phyloP scores from a whole-genome alignment of 2,113 vertebrate genomes.

The Anas platyrhynchos region DNA sequence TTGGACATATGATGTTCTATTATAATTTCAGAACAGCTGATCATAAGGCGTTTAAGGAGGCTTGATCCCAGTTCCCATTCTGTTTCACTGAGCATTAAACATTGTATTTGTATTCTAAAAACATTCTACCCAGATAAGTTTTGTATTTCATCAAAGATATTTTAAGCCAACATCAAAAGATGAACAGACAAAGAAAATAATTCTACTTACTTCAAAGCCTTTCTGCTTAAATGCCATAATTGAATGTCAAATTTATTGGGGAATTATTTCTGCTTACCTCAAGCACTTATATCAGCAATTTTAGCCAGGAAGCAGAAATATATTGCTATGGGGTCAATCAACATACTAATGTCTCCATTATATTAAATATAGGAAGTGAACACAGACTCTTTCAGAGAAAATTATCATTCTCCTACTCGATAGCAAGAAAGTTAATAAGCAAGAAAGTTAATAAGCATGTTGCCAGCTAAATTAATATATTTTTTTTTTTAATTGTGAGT shows the following conservation, averaged over 20 bases:
- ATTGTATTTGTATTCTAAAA: background rate
- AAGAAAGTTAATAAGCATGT: background rate
- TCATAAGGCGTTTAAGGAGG: background rate
- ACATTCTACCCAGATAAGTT: background rate
- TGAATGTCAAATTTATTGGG: background rate
- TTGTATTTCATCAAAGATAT: background rate
- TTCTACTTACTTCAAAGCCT: background rate
- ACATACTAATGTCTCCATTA: background rate
- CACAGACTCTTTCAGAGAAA: background rate
- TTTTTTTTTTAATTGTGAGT: background rate
- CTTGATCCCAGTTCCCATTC: background rate
- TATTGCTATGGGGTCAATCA: background rate
- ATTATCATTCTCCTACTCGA: background rate
- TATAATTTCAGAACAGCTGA: constrained; percentile 10
- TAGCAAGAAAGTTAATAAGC: background rate
- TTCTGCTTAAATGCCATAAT: background rate
- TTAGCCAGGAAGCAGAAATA: background rate
- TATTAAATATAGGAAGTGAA: background rate
- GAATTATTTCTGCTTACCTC: background rate
- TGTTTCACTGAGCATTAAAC: background rate
- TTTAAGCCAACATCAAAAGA: constrained; percentile 14
- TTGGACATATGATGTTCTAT: background rate
- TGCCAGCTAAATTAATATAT: background rate
- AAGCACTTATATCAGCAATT: background rate
- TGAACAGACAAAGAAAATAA: background rate